A percentile compares a stretch with the other conserved stretches of the same genome.
These are phyloP conservation scores for Myopa tessellatipennis DNA, from an alignment of 2,888 invertebrate species.

Conservation along the genomic window DNA sequence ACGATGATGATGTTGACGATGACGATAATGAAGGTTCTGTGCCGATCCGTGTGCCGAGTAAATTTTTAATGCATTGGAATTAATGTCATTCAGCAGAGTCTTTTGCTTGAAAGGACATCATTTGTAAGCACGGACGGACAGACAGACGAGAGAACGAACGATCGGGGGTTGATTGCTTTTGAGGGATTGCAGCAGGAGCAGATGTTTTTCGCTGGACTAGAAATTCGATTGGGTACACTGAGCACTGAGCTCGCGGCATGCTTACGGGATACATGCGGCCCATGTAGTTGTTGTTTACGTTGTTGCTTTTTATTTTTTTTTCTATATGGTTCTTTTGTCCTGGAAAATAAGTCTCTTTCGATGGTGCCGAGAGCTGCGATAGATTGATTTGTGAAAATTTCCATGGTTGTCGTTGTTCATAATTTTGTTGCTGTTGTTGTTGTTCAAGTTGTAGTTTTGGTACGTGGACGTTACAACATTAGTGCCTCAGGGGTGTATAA, in stretches of 20 bases:
- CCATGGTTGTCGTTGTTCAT: conserved; percentile 13
- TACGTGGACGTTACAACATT: conserved; percentile 33
- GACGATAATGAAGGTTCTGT: conserved; percentile 17
- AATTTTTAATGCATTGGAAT: conserved; percentile 40
- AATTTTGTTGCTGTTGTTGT: conserved; percentile 26
- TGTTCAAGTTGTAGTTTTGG: not conserved
- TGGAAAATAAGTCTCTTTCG: conserved; percentile 43
- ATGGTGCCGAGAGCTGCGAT: conserved; percentile 32
- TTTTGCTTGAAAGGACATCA: conserved; percentile 15
- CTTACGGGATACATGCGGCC: conserved; percentile 52
- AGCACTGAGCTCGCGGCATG: conserved; percentile 42
- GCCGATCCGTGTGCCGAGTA: conserved; percentile 22
- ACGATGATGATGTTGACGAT: conserved; percentile 4
- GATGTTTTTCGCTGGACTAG: conserved; percentile 58
- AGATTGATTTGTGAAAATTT: conserved; percentile 35
- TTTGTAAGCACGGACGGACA: conserved; percentile 16
- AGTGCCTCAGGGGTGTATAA: conserved; percentile 34
- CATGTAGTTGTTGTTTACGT: conserved; percentile 33
- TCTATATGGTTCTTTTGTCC: conserved; percentile 49
- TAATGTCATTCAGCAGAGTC: conserved; percentile 38
- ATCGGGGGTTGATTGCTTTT: conserved; percentile 44
- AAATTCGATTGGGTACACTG: conserved; percentile 43
- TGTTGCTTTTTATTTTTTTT: conserved; percentile 44
- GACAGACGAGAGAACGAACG: not conserved
- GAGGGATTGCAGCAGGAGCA: conserved; percentile 63